Evolutionary conservation across 2,888 invertebrate genomes (phyloP).

Genomic region (Tachystola acroxantha): DNA sequence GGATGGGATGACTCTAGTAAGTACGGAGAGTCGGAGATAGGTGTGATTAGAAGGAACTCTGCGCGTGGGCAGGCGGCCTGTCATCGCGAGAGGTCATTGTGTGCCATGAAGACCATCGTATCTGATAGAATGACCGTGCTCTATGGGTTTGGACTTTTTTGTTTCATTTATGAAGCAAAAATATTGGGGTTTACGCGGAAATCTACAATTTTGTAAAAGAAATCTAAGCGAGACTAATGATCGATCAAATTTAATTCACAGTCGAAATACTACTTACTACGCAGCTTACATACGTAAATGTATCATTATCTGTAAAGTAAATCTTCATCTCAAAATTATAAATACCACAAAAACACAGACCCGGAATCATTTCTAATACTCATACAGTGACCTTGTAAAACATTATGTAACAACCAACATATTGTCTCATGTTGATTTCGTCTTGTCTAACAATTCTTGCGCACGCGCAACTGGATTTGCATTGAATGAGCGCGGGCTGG

Average conservation of each 20-base stretch:
- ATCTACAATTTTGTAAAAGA: too few species aligned
- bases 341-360: too few species aligned
- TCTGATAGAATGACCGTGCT: constrained; percentile 37
- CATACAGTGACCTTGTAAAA: too few species aligned
- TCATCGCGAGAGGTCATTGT: constrained; percentile 71
- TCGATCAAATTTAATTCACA: neutral
- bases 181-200: too few species aligned
- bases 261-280: too few species aligned
- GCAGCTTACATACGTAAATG: too few species aligned
- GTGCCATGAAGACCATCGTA: constrained; percentile 36
- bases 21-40: constrained; percentile 42
- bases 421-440: constrained; percentile 20
- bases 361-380: too few species aligned
- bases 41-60: constrained; percentile 64
- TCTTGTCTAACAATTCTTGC: constrained; percentile 51
- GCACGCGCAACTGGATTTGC: constrained; percentile 49
- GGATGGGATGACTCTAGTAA: constrained; percentile 11
- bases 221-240: too few species aligned
- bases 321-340: too few species aligned
- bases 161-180: too few species aligned
- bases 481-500: constrained; percentile 73
- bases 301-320: too few species aligned
- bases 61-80: constrained; percentile 68
- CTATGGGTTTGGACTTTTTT: constrained; percentile 12
- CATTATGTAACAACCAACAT: neutral